Conservation (phyloP, 1,140 invertebrate genomes). For the Apis dorsata region DNA sequence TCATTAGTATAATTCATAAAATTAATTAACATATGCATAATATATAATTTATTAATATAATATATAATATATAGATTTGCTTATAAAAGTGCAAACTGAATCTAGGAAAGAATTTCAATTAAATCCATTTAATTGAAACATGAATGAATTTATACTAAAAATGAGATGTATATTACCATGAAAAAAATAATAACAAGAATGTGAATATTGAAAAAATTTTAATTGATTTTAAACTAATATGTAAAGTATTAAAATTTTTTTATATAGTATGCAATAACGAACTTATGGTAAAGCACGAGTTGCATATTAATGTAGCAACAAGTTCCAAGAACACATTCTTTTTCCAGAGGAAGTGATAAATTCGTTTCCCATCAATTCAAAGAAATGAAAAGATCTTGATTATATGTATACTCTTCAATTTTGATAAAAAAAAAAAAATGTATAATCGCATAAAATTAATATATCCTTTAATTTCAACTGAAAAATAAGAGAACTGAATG, state of each 20-base stretch:
- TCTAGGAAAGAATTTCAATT: no score
- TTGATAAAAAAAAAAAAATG: not conserved
- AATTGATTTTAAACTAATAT: not conserved
- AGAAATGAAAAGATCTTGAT: not conserved
- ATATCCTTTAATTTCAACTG: not conserved
- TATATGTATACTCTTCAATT: not conserved
- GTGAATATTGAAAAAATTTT: no score
- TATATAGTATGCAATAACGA: not conserved
- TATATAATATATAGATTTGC: no score
- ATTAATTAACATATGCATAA: no score
- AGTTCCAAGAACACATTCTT: slow-evolving; percentile 24
- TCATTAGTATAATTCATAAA: no score
- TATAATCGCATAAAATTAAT: not conserved
- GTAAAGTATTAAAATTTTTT: not conserved
- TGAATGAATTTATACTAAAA: no score
- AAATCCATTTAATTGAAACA: no score
- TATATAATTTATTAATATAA: no score
- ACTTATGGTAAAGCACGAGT: not conserved
- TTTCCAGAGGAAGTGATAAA: slow-evolving; percentile 37
- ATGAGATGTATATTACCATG: no score
- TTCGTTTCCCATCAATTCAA: slow-evolving; percentile 4
- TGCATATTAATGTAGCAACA: slow-evolving; percentile 7
- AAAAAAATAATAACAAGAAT: no score
- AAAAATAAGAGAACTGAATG: not conserved
- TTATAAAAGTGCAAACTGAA: no score